Base-by-base conservation (phyloP, 2,797 vertebrate genomes). In the Artibeus lituratus region DNA sequence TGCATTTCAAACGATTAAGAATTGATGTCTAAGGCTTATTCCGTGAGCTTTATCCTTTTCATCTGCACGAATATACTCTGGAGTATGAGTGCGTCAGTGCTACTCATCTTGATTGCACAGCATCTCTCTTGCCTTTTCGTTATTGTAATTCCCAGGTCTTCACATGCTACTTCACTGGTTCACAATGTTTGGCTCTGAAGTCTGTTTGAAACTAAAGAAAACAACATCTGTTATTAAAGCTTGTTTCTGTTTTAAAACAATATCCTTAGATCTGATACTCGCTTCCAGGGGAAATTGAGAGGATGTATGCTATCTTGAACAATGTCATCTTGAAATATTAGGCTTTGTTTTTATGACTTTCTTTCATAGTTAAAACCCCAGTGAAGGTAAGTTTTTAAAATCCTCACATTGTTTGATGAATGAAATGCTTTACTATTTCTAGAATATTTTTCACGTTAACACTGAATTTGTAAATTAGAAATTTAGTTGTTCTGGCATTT, bases 191-290 rank as follows among this genome's bases (percentile, higher is more conserved):
- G 35, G 7, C 16, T 85, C 12, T 35, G 21, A 87, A 93, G 87
- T 70, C 35, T 93, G 37, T 90, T 87, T 94, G 67, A 89, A 90
- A 55, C 35, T 83, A 32, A 90, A 94, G 67, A 53, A 81, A 90
- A 22, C 22, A 87, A n/a, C 7, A 69, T 86, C 32, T 81, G 47
- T 81, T 92, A 78, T 87, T 69, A 92, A 81, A 85, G 51, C 8
- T 51, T 42, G 37, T 78, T 88, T 93, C 35, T 74, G 35, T 84
- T 74, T 93, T 91, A 35, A 94, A 94, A 73, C 26, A 84, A 29
- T 81, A 59, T 42, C 44, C 14, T 92, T 55, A 85, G 37, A 82
- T 47, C n/a, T 26, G 10, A 78, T 77, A 26, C 29, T 7, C 3
- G 72, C 57, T 94, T 86, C 53, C 51, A 55, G 53, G 92, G 29